Base-by-base conservation (phyloP, 2,113 vertebrate species). In the Indicator maculatus region DNA sequence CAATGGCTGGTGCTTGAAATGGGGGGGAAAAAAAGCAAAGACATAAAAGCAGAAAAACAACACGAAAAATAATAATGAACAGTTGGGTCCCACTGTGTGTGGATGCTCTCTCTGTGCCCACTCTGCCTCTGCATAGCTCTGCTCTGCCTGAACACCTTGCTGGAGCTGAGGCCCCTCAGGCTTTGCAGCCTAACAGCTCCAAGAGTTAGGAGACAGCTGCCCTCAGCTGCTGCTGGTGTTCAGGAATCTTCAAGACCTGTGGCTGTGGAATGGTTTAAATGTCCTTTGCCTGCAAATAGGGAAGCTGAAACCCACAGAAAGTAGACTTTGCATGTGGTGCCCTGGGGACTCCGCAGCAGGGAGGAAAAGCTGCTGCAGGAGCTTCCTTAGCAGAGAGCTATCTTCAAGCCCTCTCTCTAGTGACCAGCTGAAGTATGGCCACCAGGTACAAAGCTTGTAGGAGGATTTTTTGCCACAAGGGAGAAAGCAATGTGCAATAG, bases 21-120 rank as follows among this genome's bases (percentile, higher is more conserved):
- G 36, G 36, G 36, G 36, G 36, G 36, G 36, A 36, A 36, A 36
- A 36, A 36, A 78, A 16, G 10, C 16, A 93, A 83, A 93, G 38
- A 56, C 69, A 77, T 85, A 89, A 85, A 83, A 74, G 12, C 56
- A 78, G 83, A 67, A 95, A 95, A 91, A 89, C 71, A 77, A 47
- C 11, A 67, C 36, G 24, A 82, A 93, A 92, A 81, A 82, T 59
- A 75, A 52, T 87, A 88, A 85, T 79, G 47, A 91, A 67, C n/a
- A 36, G 8, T 83, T 89, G 47, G 24, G 44, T 58, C 52, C 71
- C n/a, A 65, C 75, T 78, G 81, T 8, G 11, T 71, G 36, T 9
- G 8, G 61, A 69, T 91, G 16, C 47, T 81, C 12, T 73, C 41
- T 79, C 33, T 75, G 39, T 90, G 66, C 27, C 59, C 2, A 2